Percentiles rank a stretch among this genome's conserved stretches.
These are phyloP conservation scores for Gopherus evgoodei DNA, from an alignment of 2,113 vertebrate species.

Conservation along the genomic window DNA sequence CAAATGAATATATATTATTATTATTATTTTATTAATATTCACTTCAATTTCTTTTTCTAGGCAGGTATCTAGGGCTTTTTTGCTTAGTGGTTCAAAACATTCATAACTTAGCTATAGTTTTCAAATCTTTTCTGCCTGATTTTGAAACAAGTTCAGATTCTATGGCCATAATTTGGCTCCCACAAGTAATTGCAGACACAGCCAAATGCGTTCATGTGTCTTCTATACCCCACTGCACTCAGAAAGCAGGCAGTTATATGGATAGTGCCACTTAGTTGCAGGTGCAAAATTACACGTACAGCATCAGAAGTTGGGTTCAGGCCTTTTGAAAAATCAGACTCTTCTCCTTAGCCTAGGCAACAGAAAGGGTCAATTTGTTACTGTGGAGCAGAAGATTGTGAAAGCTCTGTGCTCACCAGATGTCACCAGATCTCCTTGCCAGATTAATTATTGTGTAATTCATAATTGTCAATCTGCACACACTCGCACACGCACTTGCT, in stretches of 20 bases:
- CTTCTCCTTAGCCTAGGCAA: background rate
- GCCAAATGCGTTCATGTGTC: slow-evolving; percentile 32
- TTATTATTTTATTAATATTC: background rate
- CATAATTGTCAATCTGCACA: background rate
- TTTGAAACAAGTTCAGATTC: background rate
- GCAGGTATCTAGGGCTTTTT: slow-evolving; percentile 33
- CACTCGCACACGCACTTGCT: background rate
- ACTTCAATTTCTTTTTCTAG: background rate
- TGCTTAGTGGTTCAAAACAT: background rate
- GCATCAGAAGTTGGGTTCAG: background rate
- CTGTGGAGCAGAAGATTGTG: background rate
- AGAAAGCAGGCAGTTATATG: background rate
- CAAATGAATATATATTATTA: background rate
- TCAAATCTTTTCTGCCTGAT: background rate
- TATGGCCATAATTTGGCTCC: background rate
- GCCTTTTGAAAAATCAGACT: background rate
- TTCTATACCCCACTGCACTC: background rate
- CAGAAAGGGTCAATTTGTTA: background rate
- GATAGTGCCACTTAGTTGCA: background rate
- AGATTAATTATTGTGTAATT: fast-evolving
- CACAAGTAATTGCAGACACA: background rate
- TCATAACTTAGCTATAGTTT: slow-evolving; percentile 7
- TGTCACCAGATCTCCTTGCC: too few species aligned
- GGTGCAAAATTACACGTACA: background rate
- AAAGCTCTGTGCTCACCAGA: background rate